These are phyloP conservation scores for Cyprinodon tularosa DNA, from an alignment of 2,113 vertebrate species.

Conservation along the genomic window DNA sequence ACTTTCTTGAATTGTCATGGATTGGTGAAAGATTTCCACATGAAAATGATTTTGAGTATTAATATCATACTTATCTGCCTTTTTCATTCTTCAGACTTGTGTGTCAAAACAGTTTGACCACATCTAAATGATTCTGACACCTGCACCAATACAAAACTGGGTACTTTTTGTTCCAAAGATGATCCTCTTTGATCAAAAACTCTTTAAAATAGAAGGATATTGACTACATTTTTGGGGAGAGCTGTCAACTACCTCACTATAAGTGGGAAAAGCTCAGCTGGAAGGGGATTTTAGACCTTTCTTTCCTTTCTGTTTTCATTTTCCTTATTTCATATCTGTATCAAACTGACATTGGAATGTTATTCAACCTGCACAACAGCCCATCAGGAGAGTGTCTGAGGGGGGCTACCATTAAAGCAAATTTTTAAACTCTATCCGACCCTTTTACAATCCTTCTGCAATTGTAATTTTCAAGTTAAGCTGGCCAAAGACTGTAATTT, in stretches of 20 bases:
- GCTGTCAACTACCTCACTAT: conserved; percentile 55
- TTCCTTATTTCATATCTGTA: conserved; percentile 56
- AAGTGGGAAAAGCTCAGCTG: conserved; percentile 36
- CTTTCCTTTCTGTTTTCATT: conserved; percentile 50
- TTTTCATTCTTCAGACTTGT: conserved; percentile 20
- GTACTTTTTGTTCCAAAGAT: conserved; percentile 28
- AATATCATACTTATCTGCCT: not conserved
- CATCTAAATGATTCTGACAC: conserved; percentile 39
- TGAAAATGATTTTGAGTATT: not conserved
- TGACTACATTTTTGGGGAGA: conserved; percentile 56
- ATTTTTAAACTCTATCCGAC: conserved; percentile 59
- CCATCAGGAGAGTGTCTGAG: conserved; percentile 22
- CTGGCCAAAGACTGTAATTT: conserved; percentile 17
- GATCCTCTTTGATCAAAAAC: conserved; percentile 42
- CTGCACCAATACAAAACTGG: conserved; percentile 38
- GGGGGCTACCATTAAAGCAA: conserved; percentile 63
- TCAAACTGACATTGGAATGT: conserved; percentile 62
- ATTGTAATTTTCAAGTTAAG: conserved; percentile 18
- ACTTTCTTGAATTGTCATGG: not conserved
- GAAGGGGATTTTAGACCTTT: conserved; percentile 31
- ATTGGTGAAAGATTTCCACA: not conserved
- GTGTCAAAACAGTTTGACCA: conserved; percentile 38
- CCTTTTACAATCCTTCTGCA: conserved; percentile 18
- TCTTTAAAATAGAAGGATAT: conserved; percentile 48
- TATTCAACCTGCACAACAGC: conserved; percentile 57